Evolutionary conservation across 2,888 invertebrate genomes (phyloP).

Genomic region (Eudemis profundana): DNA sequence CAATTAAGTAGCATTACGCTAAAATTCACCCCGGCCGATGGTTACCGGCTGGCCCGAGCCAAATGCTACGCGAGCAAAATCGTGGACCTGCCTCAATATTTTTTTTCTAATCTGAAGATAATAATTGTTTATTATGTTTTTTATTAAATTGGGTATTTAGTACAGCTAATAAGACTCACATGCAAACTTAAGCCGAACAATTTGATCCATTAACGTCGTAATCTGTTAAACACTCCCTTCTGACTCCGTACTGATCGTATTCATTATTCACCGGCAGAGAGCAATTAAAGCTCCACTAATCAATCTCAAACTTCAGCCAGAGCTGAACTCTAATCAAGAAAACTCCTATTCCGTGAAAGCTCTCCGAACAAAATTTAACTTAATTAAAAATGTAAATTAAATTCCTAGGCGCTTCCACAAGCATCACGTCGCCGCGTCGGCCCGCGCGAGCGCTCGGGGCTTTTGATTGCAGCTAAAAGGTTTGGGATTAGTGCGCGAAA

Average conservation of each 20-base stretch:
- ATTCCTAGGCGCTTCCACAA: conserved; percentile 85
- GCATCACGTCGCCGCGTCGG: conserved; percentile 74
- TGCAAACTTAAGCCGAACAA: conserved; percentile 54
- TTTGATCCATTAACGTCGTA: conserved; percentile 67
- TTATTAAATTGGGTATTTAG: conserved; percentile 20
- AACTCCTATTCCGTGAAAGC: conserved; percentile 85
- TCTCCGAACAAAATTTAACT: conserved; percentile 85
- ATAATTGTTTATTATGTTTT: background rate
- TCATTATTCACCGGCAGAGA: conserved; percentile 84
- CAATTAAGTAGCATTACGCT: conserved; percentile 79
- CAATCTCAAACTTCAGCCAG: conserved; percentile 84
- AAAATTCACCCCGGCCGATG: conserved; percentile 77
- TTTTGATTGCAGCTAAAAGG: conserved; percentile 86
- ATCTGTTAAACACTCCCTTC: conserved; percentile 71
- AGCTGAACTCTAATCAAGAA: conserved; percentile 85
- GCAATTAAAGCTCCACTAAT: conserved; percentile 85
- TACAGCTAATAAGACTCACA: conserved; percentile 31
- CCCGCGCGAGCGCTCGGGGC: conserved; percentile 73
- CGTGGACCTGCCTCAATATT: conserved; percentile 57
- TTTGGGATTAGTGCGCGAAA: conserved; percentile 86
- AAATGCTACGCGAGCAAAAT: conserved; percentile 53
- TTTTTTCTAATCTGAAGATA: background rate
- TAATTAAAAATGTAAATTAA: conserved; percentile 86
- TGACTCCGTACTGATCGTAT: conserved; percentile 80
- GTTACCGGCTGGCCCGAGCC: conserved; percentile 64